Conservation (phyloP, 2,888 invertebrate genomes). For the Orchesellides sinensis region DNA sequence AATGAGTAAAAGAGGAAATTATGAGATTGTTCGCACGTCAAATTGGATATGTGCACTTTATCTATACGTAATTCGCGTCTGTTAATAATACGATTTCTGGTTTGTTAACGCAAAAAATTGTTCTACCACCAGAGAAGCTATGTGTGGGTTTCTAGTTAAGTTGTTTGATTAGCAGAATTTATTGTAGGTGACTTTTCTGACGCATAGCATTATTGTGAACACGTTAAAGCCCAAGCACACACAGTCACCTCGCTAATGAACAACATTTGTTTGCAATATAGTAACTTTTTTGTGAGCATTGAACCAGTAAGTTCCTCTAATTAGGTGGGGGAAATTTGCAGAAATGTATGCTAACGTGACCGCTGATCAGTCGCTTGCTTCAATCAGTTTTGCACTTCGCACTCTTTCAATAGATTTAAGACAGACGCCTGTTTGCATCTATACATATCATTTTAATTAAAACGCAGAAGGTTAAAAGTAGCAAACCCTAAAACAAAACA, state of each 20-base stretch:
- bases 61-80: neutral
- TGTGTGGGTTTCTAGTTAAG: conserved; percentile 41
- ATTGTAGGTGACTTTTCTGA: conserved; percentile 35
- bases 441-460: too few relatives aligned
- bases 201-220: conserved; percentile 14
- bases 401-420: too few relatives aligned
- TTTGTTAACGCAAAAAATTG: neutral
- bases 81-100: neutral
- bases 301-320: conserved; percentile 48
- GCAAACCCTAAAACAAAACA: too few relatives aligned
- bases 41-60: conserved; percentile 38
- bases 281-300: neutral
- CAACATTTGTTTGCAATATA: neutral
- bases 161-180: conserved; percentile 50
- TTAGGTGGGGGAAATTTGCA: conserved; percentile 18
- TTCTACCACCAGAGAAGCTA: conserved; percentile 39
- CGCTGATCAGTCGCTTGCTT: neutral
- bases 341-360: neutral
- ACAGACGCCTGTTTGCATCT: too few relatives aligned
- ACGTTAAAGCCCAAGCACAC: neutral
- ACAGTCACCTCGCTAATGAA: too few relatives aligned
- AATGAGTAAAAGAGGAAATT: conserved; percentile 57
- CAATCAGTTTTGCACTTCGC: conserved; percentile 8
- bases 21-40: conserved; percentile 65
- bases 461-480: too few relatives aligned